A percentile compares a stretch with the other conserved stretches of the same genome.
Evolutionary conservation across 2,888 invertebrate genomes (phyloP).

Genomic region (Frankliniella intonsa): DNA sequence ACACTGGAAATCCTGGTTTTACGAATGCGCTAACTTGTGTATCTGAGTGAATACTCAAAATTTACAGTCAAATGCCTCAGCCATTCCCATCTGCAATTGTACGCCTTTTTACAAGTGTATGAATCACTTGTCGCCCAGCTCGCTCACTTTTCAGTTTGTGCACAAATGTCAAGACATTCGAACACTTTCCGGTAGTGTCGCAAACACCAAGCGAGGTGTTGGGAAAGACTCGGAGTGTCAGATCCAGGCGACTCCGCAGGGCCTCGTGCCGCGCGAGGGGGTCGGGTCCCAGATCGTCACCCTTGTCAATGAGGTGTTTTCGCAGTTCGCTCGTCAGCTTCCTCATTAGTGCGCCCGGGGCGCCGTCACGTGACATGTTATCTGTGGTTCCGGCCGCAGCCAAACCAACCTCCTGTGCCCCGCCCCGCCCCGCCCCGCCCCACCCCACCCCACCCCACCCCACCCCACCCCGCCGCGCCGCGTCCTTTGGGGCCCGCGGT

Average conservation of each 20-base stretch:
- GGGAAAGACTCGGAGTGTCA: too few relatives aligned
- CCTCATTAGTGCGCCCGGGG: too few relatives aligned
- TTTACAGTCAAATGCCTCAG: too few relatives aligned
- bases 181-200: neutral
- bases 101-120: too few relatives aligned
- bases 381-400: conserved; percentile 17
- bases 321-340: too few relatives aligned
- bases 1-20: too few relatives aligned
- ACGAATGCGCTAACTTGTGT: too few relatives aligned
- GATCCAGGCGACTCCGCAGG: too few relatives aligned
- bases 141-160: neutral
- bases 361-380: neutral
- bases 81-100: too few relatives aligned
- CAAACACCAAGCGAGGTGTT: neutral
- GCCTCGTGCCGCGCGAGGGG: neutral
- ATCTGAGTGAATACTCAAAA: too few relatives aligned
- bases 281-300: neutral
- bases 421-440: neutral
- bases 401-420: neutral
- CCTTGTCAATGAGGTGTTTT: too few relatives aligned
- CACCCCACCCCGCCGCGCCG: neutral
- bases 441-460: neutral
- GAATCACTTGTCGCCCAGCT: neutral
- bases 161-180: neutral
- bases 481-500: neutral